Evolutionary conservation across 2,888 invertebrate species (phyloP), one percentile per base, ranked within the genome.

Genomic region (Heliconius sara): DNA sequence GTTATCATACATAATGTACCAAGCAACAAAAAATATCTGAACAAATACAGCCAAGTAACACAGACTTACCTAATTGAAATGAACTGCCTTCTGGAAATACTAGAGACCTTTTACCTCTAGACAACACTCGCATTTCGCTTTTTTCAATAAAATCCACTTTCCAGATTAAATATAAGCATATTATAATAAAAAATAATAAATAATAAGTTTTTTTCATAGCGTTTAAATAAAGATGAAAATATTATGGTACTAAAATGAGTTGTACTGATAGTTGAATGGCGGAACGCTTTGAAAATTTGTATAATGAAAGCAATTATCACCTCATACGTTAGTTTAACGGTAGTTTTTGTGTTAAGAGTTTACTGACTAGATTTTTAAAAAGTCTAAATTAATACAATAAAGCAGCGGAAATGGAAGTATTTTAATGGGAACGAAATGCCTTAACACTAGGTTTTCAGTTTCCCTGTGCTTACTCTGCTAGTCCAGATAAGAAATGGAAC

Each of bases 51-150:
- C 57, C 3, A 27, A 57, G 34, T n/a, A 57, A 34, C 57, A 72
- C 22, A 34, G 13, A 91, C 93, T 86, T 87, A 96, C 96, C 95
- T 87, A 96, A 95, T 93, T 96, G 96, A 81, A 96, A 86, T 80
- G 96, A 96, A 87, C 96, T 96, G 80, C 96, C 96, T 83, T 96
- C 95, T 77, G 96, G 96, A 90, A 96, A 96, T 86, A 95, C 92
- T 87, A 96, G 87, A 89, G 95, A 96, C 88, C 96, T 95, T 89
- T 96, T 96, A 85, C 93, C 92, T 84, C 96, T 93, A 65, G 96
- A 96, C 86, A 96, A 87, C 77, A 89, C 84, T 85, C 87, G 88
- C 80, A 84, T 85, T 60, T 78, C 87, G 86, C 88, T 89, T 84
- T 84, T 85, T 67, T 85, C 87, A 71, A 83, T 12, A 27, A 65